Conservation (phyloP, 2,113 vertebrate species). For the Gadus chalcogrammus region DNA sequence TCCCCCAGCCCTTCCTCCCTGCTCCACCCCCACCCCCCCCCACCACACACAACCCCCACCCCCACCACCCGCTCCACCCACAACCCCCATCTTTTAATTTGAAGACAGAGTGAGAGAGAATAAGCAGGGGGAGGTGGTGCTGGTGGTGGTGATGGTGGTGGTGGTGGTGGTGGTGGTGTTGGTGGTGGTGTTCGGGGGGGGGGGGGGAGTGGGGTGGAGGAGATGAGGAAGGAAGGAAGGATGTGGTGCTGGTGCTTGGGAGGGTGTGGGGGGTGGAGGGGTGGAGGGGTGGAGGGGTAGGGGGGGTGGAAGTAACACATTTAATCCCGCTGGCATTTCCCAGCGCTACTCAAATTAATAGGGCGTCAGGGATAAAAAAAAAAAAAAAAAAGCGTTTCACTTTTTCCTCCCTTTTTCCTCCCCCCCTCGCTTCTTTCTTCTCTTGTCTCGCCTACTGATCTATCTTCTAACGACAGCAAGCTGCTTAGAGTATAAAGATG, state of each 20-base stretch:
- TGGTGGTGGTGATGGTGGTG: conserved; percentile 30
- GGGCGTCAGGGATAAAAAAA: conserved; percentile 65
- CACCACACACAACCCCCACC: conserved; percentile 4
- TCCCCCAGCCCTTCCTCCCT: conserved; percentile 38
- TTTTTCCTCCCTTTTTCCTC: conserved; percentile 12
- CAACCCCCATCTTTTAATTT: conserved; percentile 72
- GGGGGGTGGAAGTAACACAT: conserved; percentile 67
- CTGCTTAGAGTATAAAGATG: conserved; percentile 39
- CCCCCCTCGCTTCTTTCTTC: conserved; percentile 37
- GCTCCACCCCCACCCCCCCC: conserved; percentile 8
- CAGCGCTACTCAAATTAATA: conserved; percentile 74
- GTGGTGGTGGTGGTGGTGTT: not conserved
- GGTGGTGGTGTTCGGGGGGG: conserved; percentile 26
- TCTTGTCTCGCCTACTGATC: conserved; percentile 58
- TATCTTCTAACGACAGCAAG: conserved; percentile 51
- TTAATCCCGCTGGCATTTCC: conserved; percentile 75
- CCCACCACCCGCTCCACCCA: not conserved
- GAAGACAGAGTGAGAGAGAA: conserved; percentile 60
- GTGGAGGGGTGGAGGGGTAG: conserved; percentile 18
- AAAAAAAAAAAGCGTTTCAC: conserved; percentile 46
- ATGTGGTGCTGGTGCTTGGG: conserved; percentile 7
- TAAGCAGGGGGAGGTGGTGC: conserved; percentile 29
- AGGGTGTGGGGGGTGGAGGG: conserved; percentile 15
- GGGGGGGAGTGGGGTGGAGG: conserved; percentile 41
- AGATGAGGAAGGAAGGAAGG: conserved; percentile 1